Evolutionary conservation across 2,888 invertebrate genomes (phyloP).

Genomic region (Macaria notata): DNA sequence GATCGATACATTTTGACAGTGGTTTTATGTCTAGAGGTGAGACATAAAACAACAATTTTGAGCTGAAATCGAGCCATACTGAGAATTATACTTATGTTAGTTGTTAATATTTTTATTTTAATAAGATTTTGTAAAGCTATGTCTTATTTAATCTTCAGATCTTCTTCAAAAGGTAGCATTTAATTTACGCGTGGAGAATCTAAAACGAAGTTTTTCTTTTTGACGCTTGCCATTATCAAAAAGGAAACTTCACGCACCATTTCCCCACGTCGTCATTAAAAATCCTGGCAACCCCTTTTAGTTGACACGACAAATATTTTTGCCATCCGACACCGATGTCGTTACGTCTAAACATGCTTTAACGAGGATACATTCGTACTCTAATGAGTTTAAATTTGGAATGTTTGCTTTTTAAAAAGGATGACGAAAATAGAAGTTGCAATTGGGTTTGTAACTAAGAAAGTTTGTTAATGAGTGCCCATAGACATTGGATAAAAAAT

Average conservation of each 20-base stretch:
- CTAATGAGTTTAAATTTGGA: constrained; percentile 60
- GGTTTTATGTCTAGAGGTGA: not conserved
- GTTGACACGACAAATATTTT: constrained; percentile 67
- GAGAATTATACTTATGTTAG: too few relatives aligned
- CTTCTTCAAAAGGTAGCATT: too few relatives aligned
- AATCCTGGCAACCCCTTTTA: constrained; percentile 58
- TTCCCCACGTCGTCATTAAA: constrained; percentile 28
- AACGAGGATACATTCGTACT: constrained; percentile 39
- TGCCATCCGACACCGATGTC: constrained; percentile 60
- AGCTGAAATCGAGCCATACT: too few relatives aligned
- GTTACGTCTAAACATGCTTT: constrained; percentile 35
- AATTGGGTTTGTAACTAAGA: constrained; percentile 10
- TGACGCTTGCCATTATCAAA: too few relatives aligned
- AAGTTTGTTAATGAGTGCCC: not conserved
- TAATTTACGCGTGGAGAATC: too few relatives aligned
- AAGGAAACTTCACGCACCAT: not conserved
- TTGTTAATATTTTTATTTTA: too few relatives aligned
- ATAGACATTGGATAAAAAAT: too few relatives aligned
- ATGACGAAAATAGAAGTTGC: constrained; percentile 29
- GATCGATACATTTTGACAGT: constrained; percentile 13
- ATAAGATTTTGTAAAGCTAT: too few relatives aligned
- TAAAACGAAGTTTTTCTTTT: not conserved
- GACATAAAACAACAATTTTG: not conserved
- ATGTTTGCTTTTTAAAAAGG: constrained; percentile 51
- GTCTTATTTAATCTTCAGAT: too few relatives aligned